phyloP scores from a whole-genome alignment of 1,140 invertebrate species.

The Philotrypesis tridentata region DNA sequence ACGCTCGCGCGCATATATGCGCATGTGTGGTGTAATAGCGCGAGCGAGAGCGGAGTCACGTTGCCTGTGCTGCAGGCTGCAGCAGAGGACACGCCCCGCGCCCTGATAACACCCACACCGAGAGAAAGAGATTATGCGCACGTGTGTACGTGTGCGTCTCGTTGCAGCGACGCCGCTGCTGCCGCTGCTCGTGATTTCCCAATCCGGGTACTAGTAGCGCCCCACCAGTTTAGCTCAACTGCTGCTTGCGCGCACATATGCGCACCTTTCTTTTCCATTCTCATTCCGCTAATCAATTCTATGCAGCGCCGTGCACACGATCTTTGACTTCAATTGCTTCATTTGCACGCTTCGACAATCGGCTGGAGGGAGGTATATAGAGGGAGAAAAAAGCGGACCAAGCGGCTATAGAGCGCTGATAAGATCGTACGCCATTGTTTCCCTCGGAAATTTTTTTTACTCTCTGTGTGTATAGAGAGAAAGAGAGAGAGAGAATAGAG shows the following conservation, averaged over 20 bases:
- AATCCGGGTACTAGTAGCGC: conserved; percentile 6
- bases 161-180: background rate
- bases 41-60: background rate
- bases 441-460: background rate
- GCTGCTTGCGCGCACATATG: background rate
- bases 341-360: conserved; percentile 33
- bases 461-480: too few species aligned
- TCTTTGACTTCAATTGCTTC: conserved; percentile 42
- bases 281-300: conserved; percentile 44
- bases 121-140: conserved; percentile 16
- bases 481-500: too few species aligned
- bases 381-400: background rate
- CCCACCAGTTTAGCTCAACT: background rate
- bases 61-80: background rate
- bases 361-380: background rate
- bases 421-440: conserved; percentile 10
- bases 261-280: conserved; percentile 42
- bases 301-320: background rate
- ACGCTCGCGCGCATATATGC: background rate
- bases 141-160: background rate
- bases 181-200: conserved; percentile 31
- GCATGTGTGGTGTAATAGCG: conserved; percentile 39
- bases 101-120: conserved; percentile 49
- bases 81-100: conserved; percentile 40
- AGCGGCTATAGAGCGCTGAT: background rate